Conservation (phyloP, 2,888 invertebrate genomes). For the Bugulina stolonifera region DNA sequence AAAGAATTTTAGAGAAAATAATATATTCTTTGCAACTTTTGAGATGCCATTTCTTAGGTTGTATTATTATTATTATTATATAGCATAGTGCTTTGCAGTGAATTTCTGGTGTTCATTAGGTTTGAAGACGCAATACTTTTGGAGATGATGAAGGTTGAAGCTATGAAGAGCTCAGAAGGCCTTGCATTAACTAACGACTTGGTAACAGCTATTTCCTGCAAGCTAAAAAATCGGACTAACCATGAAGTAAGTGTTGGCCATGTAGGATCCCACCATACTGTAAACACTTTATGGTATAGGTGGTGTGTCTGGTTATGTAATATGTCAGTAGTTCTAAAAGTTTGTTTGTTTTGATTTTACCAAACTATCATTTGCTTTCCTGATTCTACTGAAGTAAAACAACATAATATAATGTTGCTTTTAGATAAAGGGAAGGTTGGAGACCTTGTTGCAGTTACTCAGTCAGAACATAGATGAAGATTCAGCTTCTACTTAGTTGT, state of each 20-base stretch:
- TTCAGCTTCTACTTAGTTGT: too few species aligned
- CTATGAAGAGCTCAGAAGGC: background rate
- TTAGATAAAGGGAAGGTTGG: slow-evolving; percentile 18
- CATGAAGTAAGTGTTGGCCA: background rate
- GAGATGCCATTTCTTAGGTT: too few species aligned
- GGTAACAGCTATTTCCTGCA: background rate
- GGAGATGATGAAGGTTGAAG: background rate
- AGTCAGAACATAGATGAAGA: background rate
- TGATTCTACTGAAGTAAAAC: background rate
- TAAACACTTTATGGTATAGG: too few species aligned
- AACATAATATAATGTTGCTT: background rate
- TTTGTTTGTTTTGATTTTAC: background rate
- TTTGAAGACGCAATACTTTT: background rate
- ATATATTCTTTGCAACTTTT: too few species aligned
- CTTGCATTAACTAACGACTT: background rate
- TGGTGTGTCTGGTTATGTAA: too few species aligned
- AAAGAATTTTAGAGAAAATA: background rate
- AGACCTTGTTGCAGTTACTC: slow-evolving; percentile 1
- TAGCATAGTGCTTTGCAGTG: background rate
- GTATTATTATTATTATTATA: too few species aligned
- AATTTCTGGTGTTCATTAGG: background rate
- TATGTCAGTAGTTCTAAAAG: background rate
- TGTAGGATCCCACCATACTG: too few species aligned
- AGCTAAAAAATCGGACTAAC: background rate
- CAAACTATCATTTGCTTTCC: background rate